Evolutionary conservation across 2,888 invertebrate species (phyloP), one percentile per base, ranked within the genome.

Genomic region (Anoplius nigerrimus): DNA sequence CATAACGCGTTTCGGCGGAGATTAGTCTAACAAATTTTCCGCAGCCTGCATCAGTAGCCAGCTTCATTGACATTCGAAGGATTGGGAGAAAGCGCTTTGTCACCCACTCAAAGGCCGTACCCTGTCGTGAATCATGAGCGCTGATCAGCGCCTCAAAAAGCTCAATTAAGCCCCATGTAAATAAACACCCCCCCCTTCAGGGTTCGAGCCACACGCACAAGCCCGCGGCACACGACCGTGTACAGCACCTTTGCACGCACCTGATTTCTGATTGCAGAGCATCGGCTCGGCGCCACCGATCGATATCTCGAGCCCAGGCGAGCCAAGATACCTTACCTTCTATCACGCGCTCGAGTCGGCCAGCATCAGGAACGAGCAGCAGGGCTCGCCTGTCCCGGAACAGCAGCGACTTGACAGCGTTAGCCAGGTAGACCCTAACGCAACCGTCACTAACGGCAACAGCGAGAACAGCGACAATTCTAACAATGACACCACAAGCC

Each of bases 401-500:
- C 79, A 75, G 74, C 82, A 63, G 69, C 81, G 73, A 75, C 80
- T 76, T 74, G 79, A 58, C 81, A 84, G 72, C 80, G 84, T 82
- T 86, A 86, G 82, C 83, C 83, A 86, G 84, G 82, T 87, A 84
- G 84, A 82, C 74, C 71, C 80, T 76, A 84, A 80, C 80, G 76
- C 76, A 77, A 80, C 77, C 64, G 79, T 69, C 79, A 69, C 78
- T 79, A 83, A 82, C 74, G 83, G 69, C 75, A 81, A 74, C 81
- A 82, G 73, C 80, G 81, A 80, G 72, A 62, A 68, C 16, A 58
- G 89, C 76, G 90, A 90, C 76, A 84, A 81, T 74, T 73, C 89
- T 78, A 90, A 90, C 78, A 89, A 89, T 81, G 84, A 90, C 81
- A 87, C 85, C 76, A 75, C 81, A 72, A 84, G 74, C 68, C 81